phyloP scores from a whole-genome alignment of 2,888 invertebrate species.

The Rhorus exstirpatorius region DNA sequence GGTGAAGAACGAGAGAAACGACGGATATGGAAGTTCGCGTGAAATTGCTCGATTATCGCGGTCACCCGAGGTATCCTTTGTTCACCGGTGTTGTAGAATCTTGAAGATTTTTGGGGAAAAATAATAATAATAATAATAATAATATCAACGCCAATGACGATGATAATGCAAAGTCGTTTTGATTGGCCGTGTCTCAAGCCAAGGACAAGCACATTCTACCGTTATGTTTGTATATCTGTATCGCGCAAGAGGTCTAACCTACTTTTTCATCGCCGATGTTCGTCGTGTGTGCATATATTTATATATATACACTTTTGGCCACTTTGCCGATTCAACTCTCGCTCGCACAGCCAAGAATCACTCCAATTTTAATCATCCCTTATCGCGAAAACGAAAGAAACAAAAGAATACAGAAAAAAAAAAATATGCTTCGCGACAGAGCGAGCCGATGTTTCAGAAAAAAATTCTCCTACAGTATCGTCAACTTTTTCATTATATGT shows the following conservation, averaged over 20 bases:
- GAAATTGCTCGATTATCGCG: conserved; percentile 7
- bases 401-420: background rate
- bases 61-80: too few relatives aligned
- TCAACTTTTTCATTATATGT: conserved; percentile 2
- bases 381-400: too few relatives aligned
- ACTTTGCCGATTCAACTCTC: too few relatives aligned
- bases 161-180: conserved; percentile 7
- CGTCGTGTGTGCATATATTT: conserved; percentile 31
- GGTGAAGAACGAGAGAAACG: conserved; percentile 30
- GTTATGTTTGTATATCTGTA: background rate
- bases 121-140: conserved; percentile 8
- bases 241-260: conserved; percentile 66
- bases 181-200: conserved; percentile 69
- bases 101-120: too few relatives aligned
- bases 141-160: background rate
- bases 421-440: background rate
- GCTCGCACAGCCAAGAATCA: too few relatives aligned
- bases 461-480: background rate
- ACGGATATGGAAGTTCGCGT: conserved; percentile 20
- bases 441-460: too few relatives aligned
- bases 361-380: too few relatives aligned
- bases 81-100: too few relatives aligned
- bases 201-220: conserved; percentile 67
- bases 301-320: background rate
- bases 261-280: conserved; percentile 65